Evolutionary conservation across 1,140 invertebrate species (phyloP).

Genomic region (Oncopodura yosiiana): DNA sequence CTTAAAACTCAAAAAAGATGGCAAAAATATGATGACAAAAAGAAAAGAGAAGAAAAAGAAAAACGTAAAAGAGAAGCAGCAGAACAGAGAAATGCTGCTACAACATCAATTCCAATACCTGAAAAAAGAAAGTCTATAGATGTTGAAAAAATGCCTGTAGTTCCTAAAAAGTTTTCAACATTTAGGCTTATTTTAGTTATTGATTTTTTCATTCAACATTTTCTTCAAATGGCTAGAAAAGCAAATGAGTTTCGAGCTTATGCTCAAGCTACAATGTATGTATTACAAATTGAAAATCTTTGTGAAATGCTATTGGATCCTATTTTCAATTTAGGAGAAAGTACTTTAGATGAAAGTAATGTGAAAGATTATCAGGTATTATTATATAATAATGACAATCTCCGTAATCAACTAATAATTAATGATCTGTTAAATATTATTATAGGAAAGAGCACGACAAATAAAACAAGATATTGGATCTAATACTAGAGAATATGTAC

Average conservation of each 20-base stretch:
- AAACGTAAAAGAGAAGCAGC: conserved; percentile 39
- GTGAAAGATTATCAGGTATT: conserved; percentile 6
- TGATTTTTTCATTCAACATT: conserved; percentile 58
- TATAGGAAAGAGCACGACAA: background rate
- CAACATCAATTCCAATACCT: conserved; percentile 4
- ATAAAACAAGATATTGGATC: background rate
- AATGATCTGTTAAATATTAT: background rate
- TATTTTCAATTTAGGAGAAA: conserved; percentile 7
- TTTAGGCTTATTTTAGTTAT: conserved; percentile 37
- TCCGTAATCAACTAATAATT: background rate
- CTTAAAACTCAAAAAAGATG: conserved; percentile 36
- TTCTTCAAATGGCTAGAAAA: conserved; percentile 53
- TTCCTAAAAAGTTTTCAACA: conserved; percentile 1
- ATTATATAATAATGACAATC: background rate
- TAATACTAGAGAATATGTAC: background rate
- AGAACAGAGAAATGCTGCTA: conserved; percentile 1
- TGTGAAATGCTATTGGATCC: conserved; percentile 50
- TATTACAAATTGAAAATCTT: conserved; percentile 57
- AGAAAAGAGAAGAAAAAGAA: conserved; percentile 39
- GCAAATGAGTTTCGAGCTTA: conserved; percentile 50
- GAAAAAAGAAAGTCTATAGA: conserved; percentile 32
- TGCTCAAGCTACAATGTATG: conserved; percentile 51
- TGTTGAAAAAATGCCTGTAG: conserved; percentile 17
- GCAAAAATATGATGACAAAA: conserved; percentile 42
- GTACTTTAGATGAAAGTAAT: background rate